Conservation (phyloP, 1,140 invertebrate species). For the Lepidurus apus region DNA sequence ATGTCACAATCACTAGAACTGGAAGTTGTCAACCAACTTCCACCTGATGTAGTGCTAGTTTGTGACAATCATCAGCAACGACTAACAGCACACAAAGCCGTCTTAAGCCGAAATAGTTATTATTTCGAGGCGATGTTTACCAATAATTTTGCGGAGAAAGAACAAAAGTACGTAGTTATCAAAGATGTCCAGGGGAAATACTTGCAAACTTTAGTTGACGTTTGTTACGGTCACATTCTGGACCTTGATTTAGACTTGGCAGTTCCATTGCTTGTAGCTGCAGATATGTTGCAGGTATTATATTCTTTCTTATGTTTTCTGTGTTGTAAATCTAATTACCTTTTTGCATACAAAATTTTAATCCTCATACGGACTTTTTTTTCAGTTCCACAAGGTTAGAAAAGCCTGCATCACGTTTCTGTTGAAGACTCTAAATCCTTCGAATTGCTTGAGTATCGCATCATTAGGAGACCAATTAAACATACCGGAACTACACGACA, state of each 20-base stretch:
- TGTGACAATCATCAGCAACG: constrained; percentile 29
- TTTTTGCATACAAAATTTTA: neutral
- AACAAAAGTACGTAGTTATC: constrained; percentile 41
- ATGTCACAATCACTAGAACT: neutral
- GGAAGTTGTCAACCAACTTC: neutral
- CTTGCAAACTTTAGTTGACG: constrained; percentile 47
- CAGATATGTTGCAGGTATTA: constrained; percentile 41
- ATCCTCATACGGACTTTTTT: neutral
- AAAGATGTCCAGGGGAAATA: constrained; percentile 46
- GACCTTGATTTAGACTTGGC: constrained; percentile 47
- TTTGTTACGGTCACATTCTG: constrained; percentile 45
- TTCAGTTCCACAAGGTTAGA: constrained; percentile 46
- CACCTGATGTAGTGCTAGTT: constrained; percentile 34
- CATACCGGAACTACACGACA: constrained; percentile 35
- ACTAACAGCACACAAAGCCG: constrained; percentile 46
- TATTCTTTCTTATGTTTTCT: neutral
- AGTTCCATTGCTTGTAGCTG: constrained; percentile 47
- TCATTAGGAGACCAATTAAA: constrained; percentile 44
- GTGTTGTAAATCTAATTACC: neutral
- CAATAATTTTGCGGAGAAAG: constrained; percentile 46
- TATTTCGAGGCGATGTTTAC: constrained; percentile 51
- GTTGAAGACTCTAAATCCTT: constrained; percentile 44
- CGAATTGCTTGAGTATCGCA: constrained; percentile 48
- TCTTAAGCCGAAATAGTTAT: constrained; percentile 47
- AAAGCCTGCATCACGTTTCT: constrained; percentile 45